Conservation (phyloP, 2,113 vertebrate species). For the Microcebus jonahi region DNA sequence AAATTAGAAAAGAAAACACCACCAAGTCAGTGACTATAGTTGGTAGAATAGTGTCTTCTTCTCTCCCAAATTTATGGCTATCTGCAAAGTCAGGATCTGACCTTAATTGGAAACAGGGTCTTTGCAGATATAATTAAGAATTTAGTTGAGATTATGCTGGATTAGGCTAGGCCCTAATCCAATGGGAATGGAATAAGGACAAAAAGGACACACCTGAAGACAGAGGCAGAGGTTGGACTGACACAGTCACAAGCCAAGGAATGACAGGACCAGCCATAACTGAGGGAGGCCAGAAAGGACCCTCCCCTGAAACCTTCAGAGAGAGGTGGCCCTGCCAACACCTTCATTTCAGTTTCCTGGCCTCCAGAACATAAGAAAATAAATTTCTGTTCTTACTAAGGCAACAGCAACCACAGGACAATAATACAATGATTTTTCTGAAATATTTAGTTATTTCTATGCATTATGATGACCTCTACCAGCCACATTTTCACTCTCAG, state of each 20-base stretch:
- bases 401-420: not conserved
- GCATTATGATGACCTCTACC: not conserved
- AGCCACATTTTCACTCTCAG: not conserved
- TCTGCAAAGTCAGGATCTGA: not conserved
- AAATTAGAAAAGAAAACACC: not conserved
- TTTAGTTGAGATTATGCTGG: not conserved
- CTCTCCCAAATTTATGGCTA: not conserved
- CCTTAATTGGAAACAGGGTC: not conserved
- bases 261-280: accelerated
- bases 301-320: not conserved
- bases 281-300: not conserved
- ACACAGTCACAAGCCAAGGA: not conserved
- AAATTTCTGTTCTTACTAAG: not conserved
- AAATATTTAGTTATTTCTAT: not conserved
- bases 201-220: not conserved
- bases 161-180: not conserved
- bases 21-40: not conserved
- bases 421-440: not conserved
- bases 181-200: not conserved
- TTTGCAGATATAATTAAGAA: not conserved
- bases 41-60: accelerated
- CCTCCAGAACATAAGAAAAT: not conserved
- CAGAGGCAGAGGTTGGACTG: not conserved
- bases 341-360: not conserved
- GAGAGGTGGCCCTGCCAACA: accelerated